These are phyloP conservation scores for Malurus alboscapulatus DNA, from an alignment of 2,113 vertebrate genomes.

Conservation along the genomic window DNA sequence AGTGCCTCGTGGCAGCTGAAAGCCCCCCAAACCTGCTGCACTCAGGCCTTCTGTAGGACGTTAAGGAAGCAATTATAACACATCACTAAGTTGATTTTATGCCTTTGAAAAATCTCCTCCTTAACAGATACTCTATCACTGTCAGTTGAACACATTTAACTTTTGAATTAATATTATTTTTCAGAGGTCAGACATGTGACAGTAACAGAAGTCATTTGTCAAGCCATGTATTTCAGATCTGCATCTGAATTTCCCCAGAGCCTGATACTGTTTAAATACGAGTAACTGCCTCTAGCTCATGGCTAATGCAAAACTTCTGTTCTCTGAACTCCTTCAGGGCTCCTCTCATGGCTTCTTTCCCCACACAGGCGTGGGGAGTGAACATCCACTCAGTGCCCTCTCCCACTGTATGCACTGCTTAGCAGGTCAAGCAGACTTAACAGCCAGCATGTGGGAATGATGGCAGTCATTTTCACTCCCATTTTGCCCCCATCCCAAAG, in stretches of 20 bases:
- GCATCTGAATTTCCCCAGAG: slow-evolving; percentile 35
- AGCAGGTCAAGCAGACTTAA: not conserved
- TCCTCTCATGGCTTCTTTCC: not conserved
- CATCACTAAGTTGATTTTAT: not conserved
- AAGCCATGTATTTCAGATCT: slow-evolving; percentile 18
- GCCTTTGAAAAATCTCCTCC: slow-evolving; percentile 20
- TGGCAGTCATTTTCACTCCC: not conserved
- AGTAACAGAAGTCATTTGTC: slow-evolving; percentile 27
- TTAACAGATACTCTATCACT: slow-evolving; percentile 41
- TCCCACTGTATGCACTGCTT: accelerated
- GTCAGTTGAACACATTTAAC: slow-evolving; percentile 24
- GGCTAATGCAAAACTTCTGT: slow-evolving; percentile 31
- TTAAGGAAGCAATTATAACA: not conserved
- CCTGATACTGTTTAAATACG: not conserved
- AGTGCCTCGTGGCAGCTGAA: not conserved
- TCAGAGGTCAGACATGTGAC: slow-evolving; percentile 32
- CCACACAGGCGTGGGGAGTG: not conserved
- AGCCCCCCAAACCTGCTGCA: not conserved
- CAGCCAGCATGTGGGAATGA: not conserved
- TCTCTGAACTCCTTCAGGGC: not conserved
- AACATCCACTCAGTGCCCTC: not conserved
- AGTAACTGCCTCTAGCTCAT: slow-evolving; percentile 26
- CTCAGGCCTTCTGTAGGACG: not conserved
- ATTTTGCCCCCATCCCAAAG: not conserved
- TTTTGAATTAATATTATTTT: slow-evolving; percentile 53